These are phyloP conservation scores for Sesia apiformis DNA, from an alignment of 2,888 invertebrate species.

Conservation along the genomic window DNA sequence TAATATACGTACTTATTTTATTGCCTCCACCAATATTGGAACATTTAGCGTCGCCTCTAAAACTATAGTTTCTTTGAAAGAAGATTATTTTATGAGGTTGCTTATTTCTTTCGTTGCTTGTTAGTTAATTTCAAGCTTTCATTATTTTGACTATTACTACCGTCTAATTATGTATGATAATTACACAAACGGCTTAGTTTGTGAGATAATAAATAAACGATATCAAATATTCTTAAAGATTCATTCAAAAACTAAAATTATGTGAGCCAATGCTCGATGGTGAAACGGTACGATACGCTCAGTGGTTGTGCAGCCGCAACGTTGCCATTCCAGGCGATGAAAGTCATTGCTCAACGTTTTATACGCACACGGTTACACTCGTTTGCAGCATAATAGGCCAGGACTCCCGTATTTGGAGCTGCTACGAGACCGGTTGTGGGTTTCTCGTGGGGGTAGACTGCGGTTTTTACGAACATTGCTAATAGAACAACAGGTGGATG, in stretches of 20 bases:
- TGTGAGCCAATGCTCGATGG: slow-evolving; percentile 11
- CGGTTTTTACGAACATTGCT: slow-evolving; percentile 24
- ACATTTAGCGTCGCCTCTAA: too few species aligned
- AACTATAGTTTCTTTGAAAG: too few species aligned
- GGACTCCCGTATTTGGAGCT: slow-evolving; percentile 41
- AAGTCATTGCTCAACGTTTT: slow-evolving; percentile 48
- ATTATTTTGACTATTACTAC: too few species aligned
- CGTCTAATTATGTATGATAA: too few species aligned
- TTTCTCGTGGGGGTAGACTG: slow-evolving; percentile 38
- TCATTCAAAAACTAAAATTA: too few species aligned
- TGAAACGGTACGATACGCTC: slow-evolving; percentile 50
- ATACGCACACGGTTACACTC: slow-evolving; percentile 26
- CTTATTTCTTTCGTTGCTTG: too few species aligned
- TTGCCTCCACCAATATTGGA: too few species aligned
- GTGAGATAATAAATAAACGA: not conserved
- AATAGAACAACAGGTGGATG: slow-evolving; percentile 9
- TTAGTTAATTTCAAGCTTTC: too few species aligned
- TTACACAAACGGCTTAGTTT: too few species aligned
- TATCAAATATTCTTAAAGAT: too few species aligned
- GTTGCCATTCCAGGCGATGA: slow-evolving; percentile 66
- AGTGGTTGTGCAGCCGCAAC: slow-evolving; percentile 31
- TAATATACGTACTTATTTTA: too few species aligned
- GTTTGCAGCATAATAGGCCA: slow-evolving; percentile 27
- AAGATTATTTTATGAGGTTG: too few species aligned
- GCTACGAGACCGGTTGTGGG: slow-evolving; percentile 29